A percentile compares a stretch with the other conserved stretches of the same genome.
Evolutionary conservation across 2,797 vertebrate genomes (phyloP).

Genomic region (Halcyon leucocephala): DNA sequence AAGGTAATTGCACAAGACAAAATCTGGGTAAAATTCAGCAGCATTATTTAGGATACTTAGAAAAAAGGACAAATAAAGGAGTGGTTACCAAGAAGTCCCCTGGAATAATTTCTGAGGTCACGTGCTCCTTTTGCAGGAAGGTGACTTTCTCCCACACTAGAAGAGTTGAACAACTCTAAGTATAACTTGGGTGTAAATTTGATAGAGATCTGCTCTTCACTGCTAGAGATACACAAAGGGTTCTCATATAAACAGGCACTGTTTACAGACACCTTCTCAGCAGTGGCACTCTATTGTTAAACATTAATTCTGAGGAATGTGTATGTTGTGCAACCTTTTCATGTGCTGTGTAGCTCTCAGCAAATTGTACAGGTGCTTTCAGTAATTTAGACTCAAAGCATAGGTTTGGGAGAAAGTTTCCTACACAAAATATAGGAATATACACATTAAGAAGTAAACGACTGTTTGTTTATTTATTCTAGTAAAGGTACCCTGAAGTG

Average conservation of each 20-base stretch:
- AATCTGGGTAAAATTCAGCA: neutral
- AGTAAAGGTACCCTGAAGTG: neutral
- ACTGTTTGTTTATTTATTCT: neutral
- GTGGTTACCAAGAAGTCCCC: neutral
- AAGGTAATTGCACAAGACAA: neutral
- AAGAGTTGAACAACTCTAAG: neutral
- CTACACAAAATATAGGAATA: neutral
- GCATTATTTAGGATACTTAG: neutral
- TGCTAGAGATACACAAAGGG: neutral
- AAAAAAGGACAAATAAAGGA: neutral
- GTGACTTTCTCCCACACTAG: neutral
- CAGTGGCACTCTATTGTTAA: constrained; percentile 34
- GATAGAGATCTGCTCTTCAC: neutral
- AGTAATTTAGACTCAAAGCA: neutral
- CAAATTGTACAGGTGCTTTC: neutral
- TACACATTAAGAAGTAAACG: neutral
- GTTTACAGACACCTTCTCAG: constrained; percentile 3
- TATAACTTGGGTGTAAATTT: neutral
- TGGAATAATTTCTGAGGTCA: neutral
- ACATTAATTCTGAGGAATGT: constrained; percentile 57
- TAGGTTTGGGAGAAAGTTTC: neutral
- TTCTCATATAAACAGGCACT: neutral
- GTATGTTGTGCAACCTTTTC: constrained; percentile 30
- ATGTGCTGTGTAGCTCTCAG: neutral
- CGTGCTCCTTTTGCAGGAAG: neutral